These are phyloP conservation scores for Hoplias malabaricus DNA, from an alignment of 2,113 vertebrate species.

Conservation along the genomic window DNA sequence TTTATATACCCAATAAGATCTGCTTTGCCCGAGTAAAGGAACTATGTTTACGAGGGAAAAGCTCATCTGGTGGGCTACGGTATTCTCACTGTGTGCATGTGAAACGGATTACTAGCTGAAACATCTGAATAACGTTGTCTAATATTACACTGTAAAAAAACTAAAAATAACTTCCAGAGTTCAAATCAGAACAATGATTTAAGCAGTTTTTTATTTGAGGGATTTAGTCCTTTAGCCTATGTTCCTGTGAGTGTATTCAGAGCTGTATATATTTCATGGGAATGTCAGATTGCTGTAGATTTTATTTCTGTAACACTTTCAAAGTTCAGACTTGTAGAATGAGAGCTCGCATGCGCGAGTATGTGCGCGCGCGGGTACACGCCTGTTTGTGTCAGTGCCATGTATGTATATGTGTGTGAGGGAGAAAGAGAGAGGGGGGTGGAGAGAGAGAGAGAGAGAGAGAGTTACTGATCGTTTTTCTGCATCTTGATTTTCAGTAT, in stretches of 20 bases:
- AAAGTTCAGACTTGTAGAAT: background rate
- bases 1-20: slow-evolving; percentile 98
- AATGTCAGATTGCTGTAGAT: background rate
- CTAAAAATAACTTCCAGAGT: background rate
- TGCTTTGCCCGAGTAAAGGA: slow-evolving; percentile 92
- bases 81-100: slow-evolving; percentile 2
- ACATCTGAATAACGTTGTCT: background rate
- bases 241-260: too few species aligned
- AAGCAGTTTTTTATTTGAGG: too few species aligned
- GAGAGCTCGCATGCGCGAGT: background rate
- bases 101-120: background rate
- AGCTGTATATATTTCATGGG: background rate
- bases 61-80: slow-evolving; percentile 79
- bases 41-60: slow-evolving; percentile 92
- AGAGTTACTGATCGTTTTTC: background rate
- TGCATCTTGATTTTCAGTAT: background rate
- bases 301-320: background rate
- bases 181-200: too few species aligned
- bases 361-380: slow-evolving; percentile 22
- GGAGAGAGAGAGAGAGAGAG: background rate
- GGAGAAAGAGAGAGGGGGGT: background rate
- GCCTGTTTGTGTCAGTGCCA: slow-evolving; percentile 25
- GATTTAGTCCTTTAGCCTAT: background rate
- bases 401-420: slow-evolving; percentile 24
- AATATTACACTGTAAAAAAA: background rate